A percentile compares a stretch with the other conserved stretches of the same genome.
Conservation (phyloP, 2,888 invertebrate genomes). For the Agonopterix alstromeriana region DNA sequence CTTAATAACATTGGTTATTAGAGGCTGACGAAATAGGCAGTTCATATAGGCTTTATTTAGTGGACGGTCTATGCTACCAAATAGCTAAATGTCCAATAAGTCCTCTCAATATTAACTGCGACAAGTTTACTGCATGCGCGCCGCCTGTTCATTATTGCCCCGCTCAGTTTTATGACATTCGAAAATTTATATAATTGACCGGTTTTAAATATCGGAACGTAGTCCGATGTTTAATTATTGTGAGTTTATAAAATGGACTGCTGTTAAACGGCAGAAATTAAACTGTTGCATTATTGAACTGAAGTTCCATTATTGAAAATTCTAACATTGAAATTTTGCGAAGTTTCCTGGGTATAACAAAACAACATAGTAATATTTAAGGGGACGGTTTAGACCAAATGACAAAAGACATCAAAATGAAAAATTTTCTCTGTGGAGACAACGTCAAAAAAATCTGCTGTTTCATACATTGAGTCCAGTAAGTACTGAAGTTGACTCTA, state of each 20-base stretch:
- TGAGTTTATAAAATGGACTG: constrained; percentile 28
- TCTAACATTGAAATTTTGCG: neutral
- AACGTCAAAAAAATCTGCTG: no score
- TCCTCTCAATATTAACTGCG: constrained; percentile 62
- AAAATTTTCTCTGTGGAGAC: no score
- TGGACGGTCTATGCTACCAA: constrained; percentile 30
- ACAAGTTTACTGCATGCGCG: constrained; percentile 53
- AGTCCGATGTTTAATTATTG: constrained; percentile 38
- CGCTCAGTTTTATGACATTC: constrained; percentile 64
- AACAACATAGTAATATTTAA: no score
- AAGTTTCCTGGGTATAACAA: no score
- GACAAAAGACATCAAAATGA: no score
- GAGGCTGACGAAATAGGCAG: constrained; percentile 17
- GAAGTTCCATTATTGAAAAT: no score
- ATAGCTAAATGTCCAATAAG: constrained; percentile 62
- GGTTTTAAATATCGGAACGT: constrained; percentile 47
- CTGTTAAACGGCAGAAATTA: constrained; percentile 6
- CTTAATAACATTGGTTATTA: no score
- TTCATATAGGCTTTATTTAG: constrained; percentile 25
- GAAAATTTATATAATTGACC: constrained; percentile 61
- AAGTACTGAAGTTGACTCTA: no score
- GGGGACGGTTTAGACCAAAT: no score
- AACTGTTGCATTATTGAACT: constrained; percentile 4
- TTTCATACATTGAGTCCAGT: no score
- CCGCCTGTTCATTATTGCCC: constrained; percentile 68